Conservation (phyloP, 2,113 vertebrate species). For the Plestiodon gilberti region DNA sequence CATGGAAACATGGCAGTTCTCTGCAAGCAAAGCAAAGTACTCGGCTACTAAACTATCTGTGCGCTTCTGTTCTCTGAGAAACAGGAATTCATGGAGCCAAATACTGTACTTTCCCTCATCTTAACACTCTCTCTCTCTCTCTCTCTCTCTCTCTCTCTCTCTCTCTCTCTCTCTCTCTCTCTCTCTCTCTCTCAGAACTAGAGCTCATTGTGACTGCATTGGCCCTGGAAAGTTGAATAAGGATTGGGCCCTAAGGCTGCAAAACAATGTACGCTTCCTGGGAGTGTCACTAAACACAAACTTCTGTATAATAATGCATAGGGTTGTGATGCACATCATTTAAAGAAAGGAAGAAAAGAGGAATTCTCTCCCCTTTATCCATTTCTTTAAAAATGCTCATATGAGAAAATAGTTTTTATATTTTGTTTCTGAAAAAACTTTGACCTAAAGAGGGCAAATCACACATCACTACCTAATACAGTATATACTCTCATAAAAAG, state of each 20-base stretch:
- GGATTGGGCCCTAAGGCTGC: too few relatives aligned
- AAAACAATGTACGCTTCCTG: too few relatives aligned
- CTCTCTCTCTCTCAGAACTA: too few relatives aligned
- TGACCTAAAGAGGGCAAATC: not conserved
- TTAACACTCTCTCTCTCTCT: too few relatives aligned
- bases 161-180: too few relatives aligned
- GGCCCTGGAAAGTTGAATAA: too few relatives aligned
- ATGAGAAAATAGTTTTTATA: not conserved
- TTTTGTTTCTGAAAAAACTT: not conserved
- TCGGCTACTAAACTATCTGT: slow-evolving; percentile 40
- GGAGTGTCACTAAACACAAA: too few relatives aligned
- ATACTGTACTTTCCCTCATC: not conserved
- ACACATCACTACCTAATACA: not conserved
- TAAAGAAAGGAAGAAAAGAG: not conserved
- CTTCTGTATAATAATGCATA: not conserved
- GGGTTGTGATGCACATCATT: not conserved
- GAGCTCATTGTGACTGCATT: too few relatives aligned
- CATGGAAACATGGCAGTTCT: slow-evolving; percentile 52
- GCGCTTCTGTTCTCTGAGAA: slow-evolving; percentile 18
- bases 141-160: too few relatives aligned
- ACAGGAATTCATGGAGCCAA: slow-evolving; percentile 8
- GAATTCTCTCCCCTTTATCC: not conserved
- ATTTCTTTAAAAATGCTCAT: not conserved
- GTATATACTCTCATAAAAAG: not conserved
- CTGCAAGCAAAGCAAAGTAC: slow-evolving; percentile 4